These are phyloP conservation scores for Trachelus troglodyta DNA, from an alignment of 2,888 invertebrate genomes.

Conservation along the genomic window DNA sequence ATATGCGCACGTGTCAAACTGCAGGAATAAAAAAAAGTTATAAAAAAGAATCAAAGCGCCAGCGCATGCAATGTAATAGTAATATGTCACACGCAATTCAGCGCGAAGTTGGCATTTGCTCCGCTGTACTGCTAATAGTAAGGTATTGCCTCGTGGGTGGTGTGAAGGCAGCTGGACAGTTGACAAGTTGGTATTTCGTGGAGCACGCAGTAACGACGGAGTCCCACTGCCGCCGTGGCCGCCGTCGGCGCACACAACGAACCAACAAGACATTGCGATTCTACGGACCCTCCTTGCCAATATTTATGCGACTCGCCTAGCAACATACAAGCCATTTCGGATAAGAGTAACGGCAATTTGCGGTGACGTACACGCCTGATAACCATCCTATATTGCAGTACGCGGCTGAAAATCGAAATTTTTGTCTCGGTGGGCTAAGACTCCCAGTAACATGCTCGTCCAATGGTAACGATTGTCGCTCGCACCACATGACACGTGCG, in stretches of 20 bases:
- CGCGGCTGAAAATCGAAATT: neutral
- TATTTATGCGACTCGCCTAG: constrained; percentile 33
- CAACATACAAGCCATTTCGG: constrained; percentile 35
- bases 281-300: neutral
- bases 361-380: constrained; percentile 4
- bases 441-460: neutral
- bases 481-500: neutral
- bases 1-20: too few relatives aligned
- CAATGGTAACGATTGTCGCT: neutral
- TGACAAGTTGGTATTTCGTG: neutral
- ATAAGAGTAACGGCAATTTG: constrained; percentile 25
- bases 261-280: constrained; percentile 2
- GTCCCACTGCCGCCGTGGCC: neutral
- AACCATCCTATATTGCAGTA: neutral
- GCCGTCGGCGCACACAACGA: neutral
- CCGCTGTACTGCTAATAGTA: neutral
- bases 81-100: neutral
- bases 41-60: neutral
- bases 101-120: neutral
- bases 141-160: neutral
- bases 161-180: neutral
- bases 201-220: neutral
- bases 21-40: too few relatives aligned
- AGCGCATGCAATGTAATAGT: neutral
- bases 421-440: neutral